Conservation (phyloP, 2,113 vertebrate genomes). For the Pterocles orientalis region DNA sequence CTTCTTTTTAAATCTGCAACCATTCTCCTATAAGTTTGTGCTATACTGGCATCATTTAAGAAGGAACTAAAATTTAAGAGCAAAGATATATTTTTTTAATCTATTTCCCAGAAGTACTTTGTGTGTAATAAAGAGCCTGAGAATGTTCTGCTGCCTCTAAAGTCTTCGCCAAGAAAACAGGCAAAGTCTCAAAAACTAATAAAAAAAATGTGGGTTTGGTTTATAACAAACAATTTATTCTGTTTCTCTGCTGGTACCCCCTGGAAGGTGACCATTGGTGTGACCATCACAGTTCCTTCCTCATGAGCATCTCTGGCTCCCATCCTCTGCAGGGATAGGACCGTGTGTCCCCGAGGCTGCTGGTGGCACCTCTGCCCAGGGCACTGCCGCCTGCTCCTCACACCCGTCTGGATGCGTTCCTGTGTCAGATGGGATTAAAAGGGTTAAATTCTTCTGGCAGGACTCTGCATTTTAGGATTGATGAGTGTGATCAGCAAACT, state of each 20-base stretch:
- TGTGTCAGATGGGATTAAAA: neutral
- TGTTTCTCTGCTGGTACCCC: neutral
- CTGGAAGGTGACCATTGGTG: neutral
- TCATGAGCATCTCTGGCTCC: neutral
- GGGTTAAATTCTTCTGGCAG: constrained; percentile 1
- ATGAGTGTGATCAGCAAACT: constrained; percentile 24
- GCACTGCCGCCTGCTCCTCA: neutral
- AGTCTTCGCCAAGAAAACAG: neutral
- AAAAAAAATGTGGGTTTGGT: neutral
- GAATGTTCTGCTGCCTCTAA: neutral
- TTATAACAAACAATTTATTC: neutral
- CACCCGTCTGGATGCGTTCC: neutral
- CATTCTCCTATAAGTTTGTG: neutral
- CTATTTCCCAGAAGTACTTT: neutral
- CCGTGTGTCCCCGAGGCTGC: neutral
- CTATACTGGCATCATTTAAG: neutral
- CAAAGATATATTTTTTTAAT: neutral
- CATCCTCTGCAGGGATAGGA: neutral
- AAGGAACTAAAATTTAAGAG: neutral
- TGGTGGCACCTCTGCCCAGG: neutral
- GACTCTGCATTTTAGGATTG: neutral
- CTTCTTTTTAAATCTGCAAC: neutral
- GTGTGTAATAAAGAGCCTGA: neutral
- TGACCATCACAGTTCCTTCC: neutral
- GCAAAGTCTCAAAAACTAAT: neutral